These are phyloP conservation scores for Amphiprion ocellaris DNA, from an alignment of 2,113 vertebrate genomes.

Conservation along the genomic window DNA sequence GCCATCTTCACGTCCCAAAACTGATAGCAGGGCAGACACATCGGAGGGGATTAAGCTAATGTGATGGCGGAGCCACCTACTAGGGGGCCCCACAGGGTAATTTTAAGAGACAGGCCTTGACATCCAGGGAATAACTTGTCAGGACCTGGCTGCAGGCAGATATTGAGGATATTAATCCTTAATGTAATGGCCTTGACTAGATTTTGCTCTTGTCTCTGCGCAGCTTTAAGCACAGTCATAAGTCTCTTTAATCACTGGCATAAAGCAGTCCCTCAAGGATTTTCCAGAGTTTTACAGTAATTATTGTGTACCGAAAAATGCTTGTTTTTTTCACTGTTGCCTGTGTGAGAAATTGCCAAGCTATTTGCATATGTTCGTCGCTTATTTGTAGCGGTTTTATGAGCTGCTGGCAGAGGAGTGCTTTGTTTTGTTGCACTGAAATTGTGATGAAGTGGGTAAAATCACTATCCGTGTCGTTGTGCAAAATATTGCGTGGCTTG, in stretches of 20 bases:
- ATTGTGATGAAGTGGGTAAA: slow-evolving; percentile 51
- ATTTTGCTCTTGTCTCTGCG: slow-evolving; percentile 72
- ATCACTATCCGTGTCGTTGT: slow-evolving; percentile 49
- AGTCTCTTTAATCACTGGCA: slow-evolving; percentile 79
- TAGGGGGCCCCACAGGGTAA: slow-evolving; percentile 64
- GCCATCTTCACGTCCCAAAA: slow-evolving; percentile 69
- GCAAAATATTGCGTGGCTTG: slow-evolving; percentile 35
- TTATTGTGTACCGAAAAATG: slow-evolving; percentile 65
- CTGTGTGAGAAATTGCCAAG: slow-evolving; percentile 65
- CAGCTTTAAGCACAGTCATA: slow-evolving; percentile 70
- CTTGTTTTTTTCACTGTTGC: slow-evolving; percentile 49
- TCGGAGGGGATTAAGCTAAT: slow-evolving; percentile 83
- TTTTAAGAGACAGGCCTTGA: slow-evolving; percentile 72
- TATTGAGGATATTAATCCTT: slow-evolving; percentile 79
- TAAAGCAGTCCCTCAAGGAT: slow-evolving; percentile 75
- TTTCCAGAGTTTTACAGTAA: slow-evolving; percentile 72
- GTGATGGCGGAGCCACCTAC: slow-evolving; percentile 80
- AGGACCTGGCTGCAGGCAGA: slow-evolving; percentile 75
- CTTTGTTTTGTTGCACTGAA: slow-evolving; percentile 60
- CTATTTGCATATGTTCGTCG: slow-evolving; percentile 67
- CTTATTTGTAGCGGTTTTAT: slow-evolving; percentile 59
- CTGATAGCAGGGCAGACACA: slow-evolving; percentile 76
- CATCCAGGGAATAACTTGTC: slow-evolving; percentile 74
- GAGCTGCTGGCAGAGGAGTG: slow-evolving; percentile 44
- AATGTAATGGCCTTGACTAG: slow-evolving; percentile 74